phyloP scores from a whole-genome alignment of 2,797 vertebrate genomes.

The Rhynchotus rufescens region DNA sequence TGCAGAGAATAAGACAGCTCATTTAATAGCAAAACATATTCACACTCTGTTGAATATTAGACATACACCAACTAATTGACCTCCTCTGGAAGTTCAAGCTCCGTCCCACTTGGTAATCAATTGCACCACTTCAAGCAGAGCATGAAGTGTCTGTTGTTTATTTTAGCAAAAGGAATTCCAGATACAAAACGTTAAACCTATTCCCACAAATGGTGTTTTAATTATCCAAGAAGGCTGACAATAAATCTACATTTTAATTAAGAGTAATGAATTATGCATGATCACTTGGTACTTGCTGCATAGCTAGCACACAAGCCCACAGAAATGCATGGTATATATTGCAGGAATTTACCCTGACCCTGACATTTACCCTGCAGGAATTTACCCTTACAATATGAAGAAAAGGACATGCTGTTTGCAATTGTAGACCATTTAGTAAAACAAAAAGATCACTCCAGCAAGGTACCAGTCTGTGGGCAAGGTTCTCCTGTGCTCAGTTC shows the following conservation, averaged over 20 bases:
- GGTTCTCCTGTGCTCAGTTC: not conserved
- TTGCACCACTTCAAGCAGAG: not conserved
- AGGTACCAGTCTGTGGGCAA: not conserved
- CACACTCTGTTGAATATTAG: not conserved
- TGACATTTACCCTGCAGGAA: too few species aligned
- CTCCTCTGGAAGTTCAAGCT: not conserved
- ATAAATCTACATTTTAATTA: constrained; percentile 70
- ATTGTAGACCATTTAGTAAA: not conserved
- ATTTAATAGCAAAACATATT: not conserved
- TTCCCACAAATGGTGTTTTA: constrained; percentile 24
- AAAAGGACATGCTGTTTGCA: not conserved
- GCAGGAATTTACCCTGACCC: not conserved
- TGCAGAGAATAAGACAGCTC: not conserved
- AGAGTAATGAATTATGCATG: constrained; percentile 60
- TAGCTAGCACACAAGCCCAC: not conserved
- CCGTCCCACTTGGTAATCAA: not conserved
- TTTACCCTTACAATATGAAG: not conserved
- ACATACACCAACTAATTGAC: not conserved
- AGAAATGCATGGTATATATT: not conserved
- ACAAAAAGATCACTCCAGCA: not conserved
- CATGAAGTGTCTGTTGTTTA: not conserved
- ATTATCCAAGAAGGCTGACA: constrained; percentile 39
- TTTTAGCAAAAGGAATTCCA: constrained; percentile 2
- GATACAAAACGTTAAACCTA: not conserved
- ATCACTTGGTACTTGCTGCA: not conserved